Evolutionary conservation across 2,888 invertebrate species (phyloP), one percentile per base, ranked within the genome.

Genomic region (Drosophila parthenogenetica): DNA sequence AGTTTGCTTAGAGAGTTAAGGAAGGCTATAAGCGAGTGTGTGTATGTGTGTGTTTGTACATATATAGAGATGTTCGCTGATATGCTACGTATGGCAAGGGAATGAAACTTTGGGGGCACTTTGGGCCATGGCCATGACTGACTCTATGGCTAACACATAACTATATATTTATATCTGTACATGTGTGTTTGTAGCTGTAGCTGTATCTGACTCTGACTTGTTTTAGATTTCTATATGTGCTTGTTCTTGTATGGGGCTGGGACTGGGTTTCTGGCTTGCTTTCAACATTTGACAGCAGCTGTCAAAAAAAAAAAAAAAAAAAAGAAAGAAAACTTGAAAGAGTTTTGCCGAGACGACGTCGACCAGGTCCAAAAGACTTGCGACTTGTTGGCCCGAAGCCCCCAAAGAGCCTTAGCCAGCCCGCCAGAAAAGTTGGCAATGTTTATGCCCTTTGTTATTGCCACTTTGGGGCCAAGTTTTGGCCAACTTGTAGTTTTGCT

Each of bases 201-300:
- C 61, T 77, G 43, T 43, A 17, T 29, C 53, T 53, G 84, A 70
- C 69, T 73, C 65, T 73, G 86, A 79, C 77, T 82, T 83, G 83
- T 86, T 88, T 88, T 80, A 82, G 88, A 86, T 88, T 86, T 83
- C 58, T 87, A 62, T 74, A 77, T 57, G 57, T 29, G 29, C 29
- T 29, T 29, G 51, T 50, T 61, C 43, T 58, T 35, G 48, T 69
- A 53, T 54, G 58, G 64, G 62, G 25, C 53, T 69, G 71, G 51
- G 40, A 5, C 43, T 55, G 49, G 40, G 48, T 39, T 35, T 35
- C 57, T 58, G 55, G 60, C 74, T 81, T 84, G 81, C 84, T 89
- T 85, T 85, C 85, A 85, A 81, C 85, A 84, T 85, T 85, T 85
- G 89, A 85, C 85, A 85, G 85, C 85, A 87, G 89, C 89, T 85